Evolutionary conservation across 2,113 vertebrate species (phyloP).

Genomic region (Eulemur macaco): DNA sequence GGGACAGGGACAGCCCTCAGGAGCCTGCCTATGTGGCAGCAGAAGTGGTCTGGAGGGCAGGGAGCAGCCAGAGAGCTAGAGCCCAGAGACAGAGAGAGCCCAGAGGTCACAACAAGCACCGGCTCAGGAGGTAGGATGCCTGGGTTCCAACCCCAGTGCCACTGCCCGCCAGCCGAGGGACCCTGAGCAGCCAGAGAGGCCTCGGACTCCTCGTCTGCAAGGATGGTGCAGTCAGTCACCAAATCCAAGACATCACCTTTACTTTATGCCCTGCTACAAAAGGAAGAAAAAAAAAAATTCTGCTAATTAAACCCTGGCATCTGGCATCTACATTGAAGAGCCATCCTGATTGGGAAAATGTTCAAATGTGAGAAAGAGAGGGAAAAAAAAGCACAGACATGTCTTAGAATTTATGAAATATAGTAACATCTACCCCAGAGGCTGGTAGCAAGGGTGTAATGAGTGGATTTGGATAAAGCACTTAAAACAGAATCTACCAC

Average conservation of each 20-base stretch:
- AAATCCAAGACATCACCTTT: background rate
- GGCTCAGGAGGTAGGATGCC: accelerated
- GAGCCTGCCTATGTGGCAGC: background rate
- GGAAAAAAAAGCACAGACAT: background rate
- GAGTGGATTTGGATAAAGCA: background rate
- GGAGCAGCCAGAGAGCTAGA: background rate
- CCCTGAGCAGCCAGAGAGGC: background rate
- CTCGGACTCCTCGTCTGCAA: background rate
- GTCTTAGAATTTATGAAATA: background rate
- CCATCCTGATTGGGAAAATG: background rate
- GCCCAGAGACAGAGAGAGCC: background rate
- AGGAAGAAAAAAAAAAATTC: background rate
- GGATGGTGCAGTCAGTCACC: background rate
- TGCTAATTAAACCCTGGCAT: background rate
- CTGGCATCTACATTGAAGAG: background rate
- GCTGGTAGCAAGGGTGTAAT: too few relatives aligned
- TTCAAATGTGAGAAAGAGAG: background rate
- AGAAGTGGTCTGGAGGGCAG: background rate
- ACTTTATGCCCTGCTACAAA: background rate
- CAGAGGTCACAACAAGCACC: background rate
- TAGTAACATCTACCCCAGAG: background rate
- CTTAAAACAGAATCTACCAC: background rate
- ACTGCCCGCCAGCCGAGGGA: background rate
- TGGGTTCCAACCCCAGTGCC: background rate
- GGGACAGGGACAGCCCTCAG: background rate